Evolutionary conservation across 2,113 vertebrate genomes (phyloP), one percentile per base, ranked within the genome.

Genomic region (Zosterops borbonicus): DNA sequence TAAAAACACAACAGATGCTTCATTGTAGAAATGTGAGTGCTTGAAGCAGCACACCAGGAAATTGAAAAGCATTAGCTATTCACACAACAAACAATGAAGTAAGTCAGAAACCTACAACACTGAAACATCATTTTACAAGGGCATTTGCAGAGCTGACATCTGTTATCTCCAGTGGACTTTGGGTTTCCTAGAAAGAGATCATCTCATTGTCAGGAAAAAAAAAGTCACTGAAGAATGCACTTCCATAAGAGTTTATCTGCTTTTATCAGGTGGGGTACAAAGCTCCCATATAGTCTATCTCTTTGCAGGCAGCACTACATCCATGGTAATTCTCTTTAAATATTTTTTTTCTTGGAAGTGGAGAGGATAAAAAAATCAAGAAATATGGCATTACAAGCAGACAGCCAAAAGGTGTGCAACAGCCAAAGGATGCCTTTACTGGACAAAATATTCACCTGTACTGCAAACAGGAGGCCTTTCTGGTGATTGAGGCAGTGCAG

Each of bases 121-220:
- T 2, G 25, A 74, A 90, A 41, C 23, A 47, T 23, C 5, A 0
- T 77, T 89, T 90, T 42, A 83, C 71, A 63, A 55, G 52, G 56
- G 49, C 52, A 65, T 52, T 82, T 69, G 41, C 25, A 87, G 52
- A 87, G 28, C 35, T 68, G 67, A 63, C 11, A 71, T 49, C 52
- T 64, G 9, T 16, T 46, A 44, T 37, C 37, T 59, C 27, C 56
- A 71, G 31, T 0, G 5, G 64, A 67, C 39, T 86, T 27, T 14
- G 68, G 35, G 70, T 83, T 81, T 96, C 91, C 83, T 67, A 78
- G 79, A 75, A 93, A 71, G 68, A 59, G 6, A 88, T 42, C 28
- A 47, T 28, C 50, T 70, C 28, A 59, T 31, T 53, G 22, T 37
- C 60, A 70, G 28, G 60, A 39, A 42, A 85, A 74, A 39, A 39